Conservation (phyloP, 2,113 vertebrate species). For the Coturnix japonica region DNA sequence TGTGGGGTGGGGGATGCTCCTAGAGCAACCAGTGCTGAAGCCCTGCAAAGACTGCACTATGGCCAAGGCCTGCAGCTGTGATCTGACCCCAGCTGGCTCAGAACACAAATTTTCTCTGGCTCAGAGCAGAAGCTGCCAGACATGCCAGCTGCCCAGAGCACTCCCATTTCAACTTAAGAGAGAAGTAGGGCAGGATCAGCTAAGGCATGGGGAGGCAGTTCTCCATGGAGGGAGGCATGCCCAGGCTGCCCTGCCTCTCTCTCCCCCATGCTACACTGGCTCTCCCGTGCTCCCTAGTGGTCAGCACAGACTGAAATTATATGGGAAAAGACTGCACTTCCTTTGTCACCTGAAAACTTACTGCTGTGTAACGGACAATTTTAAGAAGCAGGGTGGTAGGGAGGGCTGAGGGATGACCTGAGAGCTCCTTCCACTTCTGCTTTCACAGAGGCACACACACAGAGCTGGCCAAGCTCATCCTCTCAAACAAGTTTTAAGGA, state of each 20-base stretch:
- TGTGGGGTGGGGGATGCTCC: background rate
- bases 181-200: slow-evolving; percentile 2
- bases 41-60: background rate
- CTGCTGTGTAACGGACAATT: background rate
- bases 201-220: background rate
- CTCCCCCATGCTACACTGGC: slow-evolving; percentile 5
- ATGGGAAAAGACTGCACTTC: background rate
- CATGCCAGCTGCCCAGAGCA: slow-evolving; percentile 36
- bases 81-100: slow-evolving; percentile 50
- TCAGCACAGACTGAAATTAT: background rate
- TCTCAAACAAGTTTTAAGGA: background rate
- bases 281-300: slow-evolving; percentile 73
- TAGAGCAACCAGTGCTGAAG: background rate
- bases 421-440: slow-evolving; percentile 1
- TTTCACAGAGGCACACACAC: background rate
- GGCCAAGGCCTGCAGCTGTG: slow-evolving; percentile 3
- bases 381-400: background rate
- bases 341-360: background rate
- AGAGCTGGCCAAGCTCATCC: background rate
- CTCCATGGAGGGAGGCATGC: background rate
- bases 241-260: slow-evolving; percentile 14
- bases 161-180: slow-evolving; percentile 26
- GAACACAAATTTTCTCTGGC: background rate
- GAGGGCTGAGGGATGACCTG: background rate
- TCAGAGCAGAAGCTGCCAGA: slow-evolving; percentile 44